These are phyloP conservation scores for Philaenus spumarius DNA, from an alignment of 1,140 invertebrate genomes.

Conservation along the genomic window DNA sequence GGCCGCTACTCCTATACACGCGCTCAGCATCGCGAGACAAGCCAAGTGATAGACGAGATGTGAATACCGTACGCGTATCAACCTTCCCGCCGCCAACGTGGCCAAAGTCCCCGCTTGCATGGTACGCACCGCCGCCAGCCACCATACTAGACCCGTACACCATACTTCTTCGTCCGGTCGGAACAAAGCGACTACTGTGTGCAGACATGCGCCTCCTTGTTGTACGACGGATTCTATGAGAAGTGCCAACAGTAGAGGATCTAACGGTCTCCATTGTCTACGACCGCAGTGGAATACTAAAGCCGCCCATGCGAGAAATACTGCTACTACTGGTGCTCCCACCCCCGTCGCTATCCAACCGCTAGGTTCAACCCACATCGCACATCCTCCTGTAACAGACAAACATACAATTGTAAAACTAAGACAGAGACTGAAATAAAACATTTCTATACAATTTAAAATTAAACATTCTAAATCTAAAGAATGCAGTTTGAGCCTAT, in stretches of 20 bases:
- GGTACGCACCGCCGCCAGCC: slow-evolving; percentile 44
- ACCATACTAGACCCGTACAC: slow-evolving; percentile 45
- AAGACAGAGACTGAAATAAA: too few species aligned
- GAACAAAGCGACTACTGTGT: slow-evolving; percentile 45
- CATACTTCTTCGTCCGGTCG: slow-evolving; percentile 40
- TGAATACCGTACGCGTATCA: slow-evolving; percentile 43
- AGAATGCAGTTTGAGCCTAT: too few species aligned
- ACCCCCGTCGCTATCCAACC: slow-evolving; percentile 47
- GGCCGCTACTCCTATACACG: slow-evolving; percentile 43
- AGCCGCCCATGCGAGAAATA: slow-evolving; percentile 43
- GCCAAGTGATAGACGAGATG: slow-evolving; percentile 49
- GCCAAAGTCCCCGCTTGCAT: slow-evolving; percentile 48
- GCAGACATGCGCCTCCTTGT: slow-evolving; percentile 42
- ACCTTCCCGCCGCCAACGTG: slow-evolving; percentile 44
- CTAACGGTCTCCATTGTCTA: slow-evolving; percentile 45
- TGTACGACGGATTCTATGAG: slow-evolving; percentile 42
- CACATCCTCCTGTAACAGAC: too few species aligned
- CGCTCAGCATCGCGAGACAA: slow-evolving; percentile 44
- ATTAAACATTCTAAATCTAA: too few species aligned
- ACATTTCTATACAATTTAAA: too few species aligned
- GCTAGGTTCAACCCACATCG: slow-evolving; percentile 43
- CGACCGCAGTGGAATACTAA: slow-evolving; percentile 48
- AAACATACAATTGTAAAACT: too few species aligned
- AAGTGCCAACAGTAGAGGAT: slow-evolving; percentile 47
- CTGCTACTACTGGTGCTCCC: slow-evolving; percentile 45